phyloP scores from a whole-genome alignment of 2,113 vertebrate genomes.

The Coregonus clupeaformis region DNA sequence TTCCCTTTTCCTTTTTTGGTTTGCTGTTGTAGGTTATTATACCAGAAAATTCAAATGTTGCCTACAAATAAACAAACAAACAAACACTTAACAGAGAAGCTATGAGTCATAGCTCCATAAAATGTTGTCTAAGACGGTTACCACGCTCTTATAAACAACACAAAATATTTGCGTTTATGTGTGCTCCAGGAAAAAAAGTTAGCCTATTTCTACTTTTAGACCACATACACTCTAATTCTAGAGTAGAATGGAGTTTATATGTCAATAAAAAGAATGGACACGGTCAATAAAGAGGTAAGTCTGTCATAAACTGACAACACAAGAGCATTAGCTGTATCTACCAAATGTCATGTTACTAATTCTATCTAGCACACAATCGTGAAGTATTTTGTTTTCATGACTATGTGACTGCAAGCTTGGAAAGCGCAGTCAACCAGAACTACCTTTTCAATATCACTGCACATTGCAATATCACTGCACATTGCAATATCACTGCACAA shows the following conservation, averaged over 20 bases:
- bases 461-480: background rate
- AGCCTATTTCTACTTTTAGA: conserved; percentile 16
- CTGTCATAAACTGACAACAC: conserved; percentile 47
- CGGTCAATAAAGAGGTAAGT: conserved; percentile 42
- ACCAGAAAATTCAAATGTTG: conserved; percentile 30
- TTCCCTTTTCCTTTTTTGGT: conserved; percentile 40
- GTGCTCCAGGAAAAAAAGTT: conserved; percentile 5
- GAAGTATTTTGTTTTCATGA: background rate
- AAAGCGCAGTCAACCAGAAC: background rate
- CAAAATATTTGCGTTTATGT: conserved; percentile 44
- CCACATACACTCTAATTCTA: conserved; percentile 41
- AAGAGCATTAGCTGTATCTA: conserved; percentile 21
- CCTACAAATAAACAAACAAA: conserved; percentile 46
- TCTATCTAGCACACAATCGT: background rate
- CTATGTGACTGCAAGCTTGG: background rate
- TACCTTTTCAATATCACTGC: background rate
- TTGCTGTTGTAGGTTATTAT: conserved; percentile 35
- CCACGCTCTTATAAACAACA: conserved; percentile 36
- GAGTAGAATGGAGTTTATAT: conserved; percentile 49
- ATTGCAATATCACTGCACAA: too few relatives aligned
- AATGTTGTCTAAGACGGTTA: conserved; percentile 41
- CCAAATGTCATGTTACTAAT: conserved; percentile 21
- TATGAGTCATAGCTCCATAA: conserved; percentile 61
- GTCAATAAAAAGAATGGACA: conserved; percentile 55
- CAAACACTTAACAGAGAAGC: conserved; percentile 50